Percentiles rank a stretch among this genome's conserved stretches.
Conservation (phyloP, 2,888 invertebrate genomes). For the Spodoptera picta region DNA sequence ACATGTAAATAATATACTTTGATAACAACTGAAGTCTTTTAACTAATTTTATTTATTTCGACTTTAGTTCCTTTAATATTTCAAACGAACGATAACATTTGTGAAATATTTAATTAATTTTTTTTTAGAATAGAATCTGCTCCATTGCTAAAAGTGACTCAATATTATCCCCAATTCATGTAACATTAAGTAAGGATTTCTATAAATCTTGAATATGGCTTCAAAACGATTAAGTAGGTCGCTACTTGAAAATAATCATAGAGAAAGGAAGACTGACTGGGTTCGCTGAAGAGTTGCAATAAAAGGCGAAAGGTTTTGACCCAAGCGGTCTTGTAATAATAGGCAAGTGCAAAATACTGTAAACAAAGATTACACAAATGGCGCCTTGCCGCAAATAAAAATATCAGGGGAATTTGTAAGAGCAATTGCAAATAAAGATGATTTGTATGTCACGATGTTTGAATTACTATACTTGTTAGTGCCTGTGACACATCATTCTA, state of each 20-base stretch:
- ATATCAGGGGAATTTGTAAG: conserved; percentile 7
- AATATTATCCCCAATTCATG: too few relatives aligned
- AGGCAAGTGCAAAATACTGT: conserved; percentile 26
- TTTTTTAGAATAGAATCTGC: too few relatives aligned
- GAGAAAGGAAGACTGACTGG: conserved; percentile 22
- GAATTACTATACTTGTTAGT: conserved; percentile 17
- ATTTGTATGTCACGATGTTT: conserved; percentile 19
- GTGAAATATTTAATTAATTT: too few relatives aligned
- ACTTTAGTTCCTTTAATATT: too few relatives aligned
- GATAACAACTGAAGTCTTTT: too few relatives aligned
- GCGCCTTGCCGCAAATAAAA: conserved; percentile 7
- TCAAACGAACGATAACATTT: too few relatives aligned
- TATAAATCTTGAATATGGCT: neutral
- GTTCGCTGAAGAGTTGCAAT: conserved; percentile 27
- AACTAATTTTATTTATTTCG: too few relatives aligned
- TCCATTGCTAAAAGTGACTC: too few relatives aligned
- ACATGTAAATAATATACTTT: too few relatives aligned
- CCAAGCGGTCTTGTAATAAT: conserved; percentile 26
- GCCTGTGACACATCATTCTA: neutral
- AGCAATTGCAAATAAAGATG: conserved; percentile 7
- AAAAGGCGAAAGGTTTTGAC: conserved; percentile 43
- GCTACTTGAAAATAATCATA: conserved; percentile 7
- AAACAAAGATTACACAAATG: conserved; percentile 28
- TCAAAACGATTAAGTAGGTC: conserved; percentile 7
- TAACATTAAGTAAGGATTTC: too few relatives aligned